Evolutionary conservation across 2,888 invertebrate species (phyloP).

Genomic region (Biston betularia): DNA sequence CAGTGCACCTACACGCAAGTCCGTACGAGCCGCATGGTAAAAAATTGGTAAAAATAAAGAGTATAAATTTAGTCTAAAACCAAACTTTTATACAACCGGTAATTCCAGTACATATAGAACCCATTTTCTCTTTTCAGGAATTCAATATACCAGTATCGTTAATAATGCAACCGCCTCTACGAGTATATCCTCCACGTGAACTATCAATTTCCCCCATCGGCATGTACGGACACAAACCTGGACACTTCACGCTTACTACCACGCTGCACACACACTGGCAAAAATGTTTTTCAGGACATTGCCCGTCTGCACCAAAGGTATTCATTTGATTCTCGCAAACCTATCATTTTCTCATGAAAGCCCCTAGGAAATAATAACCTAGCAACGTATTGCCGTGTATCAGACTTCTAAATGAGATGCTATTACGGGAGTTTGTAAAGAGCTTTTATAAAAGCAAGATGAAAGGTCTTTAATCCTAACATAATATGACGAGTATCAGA

Average conservation of each 20-base stretch:
- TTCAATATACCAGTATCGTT: slow-evolving; percentile 30
- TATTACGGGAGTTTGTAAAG: slow-evolving; percentile 3
- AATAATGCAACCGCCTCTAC: slow-evolving; percentile 41
- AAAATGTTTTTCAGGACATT: slow-evolving; percentile 11
- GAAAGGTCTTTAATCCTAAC: background rate
- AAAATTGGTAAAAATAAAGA: too few species aligned
- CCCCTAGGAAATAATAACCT: background rate
- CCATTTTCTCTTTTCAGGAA: slow-evolving; percentile 13
- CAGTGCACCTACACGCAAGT: too few species aligned
- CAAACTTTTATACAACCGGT: background rate
- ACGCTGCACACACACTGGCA: slow-evolving; percentile 3
- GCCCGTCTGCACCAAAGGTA: slow-evolving; percentile 16
- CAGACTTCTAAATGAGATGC: slow-evolving; percentile 13
- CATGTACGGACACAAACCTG: slow-evolving; percentile 18
- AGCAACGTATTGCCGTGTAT: background rate
- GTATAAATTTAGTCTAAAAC: too few species aligned
- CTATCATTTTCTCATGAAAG: slow-evolving; percentile 21
- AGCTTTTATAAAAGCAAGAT: slow-evolving; percentile 1
- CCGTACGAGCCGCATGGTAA: too few species aligned
- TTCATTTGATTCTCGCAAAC: slow-evolving; percentile 42
- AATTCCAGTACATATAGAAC: background rate
- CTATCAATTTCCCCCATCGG: slow-evolving; percentile 56
- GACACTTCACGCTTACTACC: slow-evolving; percentile 1
- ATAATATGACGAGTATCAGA: background rate
- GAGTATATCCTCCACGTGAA: slow-evolving; percentile 47